Percentiles rank a stretch among this genome's conserved stretches.
Conservation (phyloP, 2,888 invertebrate species). For the Acrobasis consociella region DNA sequence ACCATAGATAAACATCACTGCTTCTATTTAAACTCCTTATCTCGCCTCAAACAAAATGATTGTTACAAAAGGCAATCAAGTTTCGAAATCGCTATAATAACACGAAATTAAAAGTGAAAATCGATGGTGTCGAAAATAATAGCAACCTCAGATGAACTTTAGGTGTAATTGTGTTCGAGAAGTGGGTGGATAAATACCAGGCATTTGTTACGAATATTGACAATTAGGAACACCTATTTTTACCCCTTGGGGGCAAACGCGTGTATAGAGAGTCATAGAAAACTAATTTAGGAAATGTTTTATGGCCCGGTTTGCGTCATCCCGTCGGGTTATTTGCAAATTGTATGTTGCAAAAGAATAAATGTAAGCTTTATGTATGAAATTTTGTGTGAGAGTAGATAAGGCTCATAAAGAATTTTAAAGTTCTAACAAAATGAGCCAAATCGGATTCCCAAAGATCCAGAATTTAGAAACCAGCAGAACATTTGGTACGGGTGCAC, state of each 20-base stretch:
- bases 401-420: too few relatives aligned
- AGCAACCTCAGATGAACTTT: slow-evolving; percentile 8
- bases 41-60: background rate
- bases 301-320: slow-evolving; percentile 12
- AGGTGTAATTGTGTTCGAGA: slow-evolving; percentile 13
- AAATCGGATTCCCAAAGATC: too few relatives aligned
- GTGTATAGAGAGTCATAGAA: slow-evolving; percentile 9
- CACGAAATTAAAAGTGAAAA: slow-evolving; percentile 20
- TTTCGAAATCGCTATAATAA: slow-evolving; percentile 12
- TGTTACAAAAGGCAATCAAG: background rate
- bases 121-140: slow-evolving; percentile 5
- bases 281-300: slow-evolving; percentile 18
- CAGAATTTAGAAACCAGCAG: too few relatives aligned
- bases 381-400: too few relatives aligned
- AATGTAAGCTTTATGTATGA: background rate
- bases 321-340: background rate
- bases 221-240: slow-evolving; percentile 24
- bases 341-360: background rate
- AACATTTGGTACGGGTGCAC: too few relatives aligned
- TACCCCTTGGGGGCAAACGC: slow-evolving; percentile 17
- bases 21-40: too few relatives aligned
- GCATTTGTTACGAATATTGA: slow-evolving; percentile 19
- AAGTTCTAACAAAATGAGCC: too few relatives aligned
- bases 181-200: slow-evolving; percentile 22
- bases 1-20: too few relatives aligned